Evolutionary conservation across 2,797 vertebrate genomes (phyloP).

Genomic region (Spheniscus humboldti): DNA sequence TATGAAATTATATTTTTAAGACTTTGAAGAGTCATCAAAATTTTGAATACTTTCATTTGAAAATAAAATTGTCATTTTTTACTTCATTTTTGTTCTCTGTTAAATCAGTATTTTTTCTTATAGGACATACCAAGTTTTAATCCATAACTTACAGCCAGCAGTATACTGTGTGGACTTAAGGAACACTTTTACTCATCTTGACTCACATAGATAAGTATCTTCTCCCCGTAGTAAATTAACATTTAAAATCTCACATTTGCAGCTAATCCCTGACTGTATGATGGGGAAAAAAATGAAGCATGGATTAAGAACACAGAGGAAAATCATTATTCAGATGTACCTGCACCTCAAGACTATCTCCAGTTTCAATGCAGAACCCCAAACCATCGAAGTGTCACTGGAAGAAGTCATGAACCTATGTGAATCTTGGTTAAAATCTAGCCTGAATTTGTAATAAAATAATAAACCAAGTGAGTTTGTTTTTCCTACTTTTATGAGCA

Average conservation of each 20-base stretch:
- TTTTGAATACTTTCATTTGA: neutral
- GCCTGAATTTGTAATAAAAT: neutral
- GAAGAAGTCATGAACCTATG: neutral
- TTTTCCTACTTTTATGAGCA: neutral
- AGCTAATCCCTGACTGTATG: neutral
- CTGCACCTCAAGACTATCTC: neutral
- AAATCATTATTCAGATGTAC: neutral
- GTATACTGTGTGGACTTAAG: neutral
- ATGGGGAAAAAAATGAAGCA: neutral
- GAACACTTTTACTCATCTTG: neutral
- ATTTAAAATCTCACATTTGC: neutral
- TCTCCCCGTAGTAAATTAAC: neutral
- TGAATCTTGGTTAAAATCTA: neutral
- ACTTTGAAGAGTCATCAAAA: neutral
- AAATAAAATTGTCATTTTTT: neutral
- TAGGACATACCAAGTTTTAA: neutral
- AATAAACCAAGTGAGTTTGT: neutral
- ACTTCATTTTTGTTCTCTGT: neutral
- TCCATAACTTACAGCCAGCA: neutral
- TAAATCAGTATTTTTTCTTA: neutral
- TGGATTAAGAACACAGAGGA: neutral
- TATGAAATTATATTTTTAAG: neutral
- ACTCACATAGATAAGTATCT: neutral
- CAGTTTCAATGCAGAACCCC: neutral
- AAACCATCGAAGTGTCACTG: neutral